phyloP scores from a whole-genome alignment of 2,888 invertebrate species.

The Sinohyriopsis cumingii region DNA sequence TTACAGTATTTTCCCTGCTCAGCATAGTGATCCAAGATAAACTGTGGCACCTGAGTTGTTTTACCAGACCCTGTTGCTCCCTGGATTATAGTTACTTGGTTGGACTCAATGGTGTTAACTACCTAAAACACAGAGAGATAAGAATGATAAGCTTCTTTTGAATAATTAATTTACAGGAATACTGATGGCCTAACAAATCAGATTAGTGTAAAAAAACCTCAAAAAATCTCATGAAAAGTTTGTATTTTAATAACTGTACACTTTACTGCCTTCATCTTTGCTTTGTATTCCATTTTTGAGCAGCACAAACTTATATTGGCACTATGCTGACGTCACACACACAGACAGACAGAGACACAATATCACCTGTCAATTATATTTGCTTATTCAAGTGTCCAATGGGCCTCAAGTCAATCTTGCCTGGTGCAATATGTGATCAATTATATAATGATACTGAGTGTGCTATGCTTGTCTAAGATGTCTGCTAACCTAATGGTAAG shows the following conservation, averaged over 20 bases:
- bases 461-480: too few relatives aligned
- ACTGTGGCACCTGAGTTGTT: constrained; percentile 93
- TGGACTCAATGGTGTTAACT: constrained; percentile 80
- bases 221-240: too few relatives aligned
- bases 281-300: not conserved
- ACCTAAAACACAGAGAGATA: constrained; percentile 78
- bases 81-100: constrained; percentile 87
- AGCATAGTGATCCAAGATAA: constrained; percentile 86
- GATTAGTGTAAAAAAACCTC: not conserved
- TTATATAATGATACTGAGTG: too few relatives aligned
- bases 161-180: not conserved
- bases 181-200: not conserved
- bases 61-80: constrained; percentile 96
- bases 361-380: not conserved
- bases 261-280: too few relatives aligned
- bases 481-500: too few relatives aligned
- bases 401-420: too few relatives aligned
- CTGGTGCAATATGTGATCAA: too few relatives aligned
- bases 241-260: too few relatives aligned
- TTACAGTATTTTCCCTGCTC: constrained; percentile 81
- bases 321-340: not conserved
- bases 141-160: not conserved
- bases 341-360: not conserved
- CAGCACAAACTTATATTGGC: too few relatives aligned
- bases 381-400: too few relatives aligned